A percentile compares a stretch with the other conserved stretches of the same genome.
These are phyloP conservation scores for Xerus inauris DNA, from an alignment of 2,113 vertebrate genomes.

Conservation along the genomic window DNA sequence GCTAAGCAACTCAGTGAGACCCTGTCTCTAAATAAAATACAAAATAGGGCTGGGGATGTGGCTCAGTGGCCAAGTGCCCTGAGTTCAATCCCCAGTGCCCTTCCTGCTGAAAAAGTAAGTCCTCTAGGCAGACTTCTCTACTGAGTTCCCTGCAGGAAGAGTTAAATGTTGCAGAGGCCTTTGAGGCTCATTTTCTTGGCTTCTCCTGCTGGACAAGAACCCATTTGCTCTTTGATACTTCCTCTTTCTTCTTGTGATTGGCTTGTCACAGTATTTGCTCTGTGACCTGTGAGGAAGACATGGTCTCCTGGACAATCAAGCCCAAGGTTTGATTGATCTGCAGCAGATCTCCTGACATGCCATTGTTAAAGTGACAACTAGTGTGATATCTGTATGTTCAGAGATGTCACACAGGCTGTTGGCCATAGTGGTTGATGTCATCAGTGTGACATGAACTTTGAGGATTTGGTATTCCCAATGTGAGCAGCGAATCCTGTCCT, in stretches of 20 bases:
- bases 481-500: neutral
- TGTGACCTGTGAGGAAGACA: slow-evolving; percentile 37
- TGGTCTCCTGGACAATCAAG: neutral
- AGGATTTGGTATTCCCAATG: neutral
- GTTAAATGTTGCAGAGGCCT: neutral
- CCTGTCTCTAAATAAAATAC: no score
- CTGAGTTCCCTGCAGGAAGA: neutral
- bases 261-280: slow-evolving; percentile 8
- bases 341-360: neutral
- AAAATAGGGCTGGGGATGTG: no score
- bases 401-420: neutral
- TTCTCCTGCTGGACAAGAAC: neutral
- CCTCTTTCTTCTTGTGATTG: slow-evolving; percentile 52
- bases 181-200: neutral
- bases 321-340: neutral
- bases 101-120: no score
- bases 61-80: no score
- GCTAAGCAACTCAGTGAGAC: no score
- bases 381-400: neutral
- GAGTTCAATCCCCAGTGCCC: no score
- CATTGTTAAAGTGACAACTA: neutral
- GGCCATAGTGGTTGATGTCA: neutral
- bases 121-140: neutral
- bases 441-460: neutral
- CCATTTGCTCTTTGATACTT: neutral